Percentiles rank a stretch among this genome's conserved stretches.
These are phyloP conservation scores for Lindbergichthys nudifrons DNA, from an alignment of 2,797 vertebrate species.

Conservation along the genomic window DNA sequence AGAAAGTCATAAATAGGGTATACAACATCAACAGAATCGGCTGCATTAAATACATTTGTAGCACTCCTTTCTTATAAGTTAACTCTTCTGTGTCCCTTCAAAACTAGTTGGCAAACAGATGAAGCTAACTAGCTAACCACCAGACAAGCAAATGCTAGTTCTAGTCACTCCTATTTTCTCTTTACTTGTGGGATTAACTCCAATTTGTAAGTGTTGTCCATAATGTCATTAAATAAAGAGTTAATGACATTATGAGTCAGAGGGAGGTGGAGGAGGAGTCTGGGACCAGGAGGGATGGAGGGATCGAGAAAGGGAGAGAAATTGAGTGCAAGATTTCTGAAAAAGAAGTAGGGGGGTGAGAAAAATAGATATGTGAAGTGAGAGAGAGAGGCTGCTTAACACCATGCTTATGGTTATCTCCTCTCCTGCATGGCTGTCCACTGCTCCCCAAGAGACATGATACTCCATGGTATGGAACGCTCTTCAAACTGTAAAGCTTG, in stretches of 20 bases:
- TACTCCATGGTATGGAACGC: neutral
- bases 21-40: neutral
- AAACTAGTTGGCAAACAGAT: neutral
- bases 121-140: neutral
- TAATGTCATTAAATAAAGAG: neutral
- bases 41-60: neutral
- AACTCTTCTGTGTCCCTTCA: neutral
- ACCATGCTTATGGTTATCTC: constrained; percentile 32
- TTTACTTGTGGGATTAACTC: neutral
- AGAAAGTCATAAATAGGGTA: neutral
- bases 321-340: constrained; percentile 23
- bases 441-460: constrained; percentile 8
- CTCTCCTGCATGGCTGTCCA: constrained; percentile 7
- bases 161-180: neutral
- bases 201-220: neutral
- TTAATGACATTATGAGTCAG: constrained; percentile 22
- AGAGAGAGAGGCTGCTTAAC: constrained; percentile 22
- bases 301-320: constrained; percentile 1
- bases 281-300: constrained; percentile 23
- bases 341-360: neutral
- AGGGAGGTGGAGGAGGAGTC: constrained; percentile 42
- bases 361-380: neutral
- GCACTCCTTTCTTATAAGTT: neutral
- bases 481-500: too few species aligned
- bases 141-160: neutral